phyloP scores from a whole-genome alignment of 1,140 invertebrate genomes.

The Brachionus sp. region DNA sequence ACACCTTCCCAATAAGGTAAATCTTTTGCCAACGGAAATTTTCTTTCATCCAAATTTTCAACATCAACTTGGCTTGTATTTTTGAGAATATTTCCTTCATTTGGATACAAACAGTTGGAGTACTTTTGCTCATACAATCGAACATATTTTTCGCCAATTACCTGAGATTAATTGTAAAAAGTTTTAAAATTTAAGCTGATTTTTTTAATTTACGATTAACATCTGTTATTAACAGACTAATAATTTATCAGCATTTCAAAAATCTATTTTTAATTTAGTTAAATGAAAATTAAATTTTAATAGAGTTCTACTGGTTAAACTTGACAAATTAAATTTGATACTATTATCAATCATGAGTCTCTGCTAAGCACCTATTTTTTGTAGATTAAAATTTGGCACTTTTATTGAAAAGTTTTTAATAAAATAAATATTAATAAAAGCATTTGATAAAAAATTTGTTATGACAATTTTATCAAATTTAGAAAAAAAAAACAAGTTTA shows the following conservation, averaged over 20 bases:
- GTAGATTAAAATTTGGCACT: too few species aligned
- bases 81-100: conserved; percentile 70
- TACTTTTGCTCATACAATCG: conserved; percentile 73
- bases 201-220: background rate
- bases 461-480: background rate
- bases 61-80: conserved; percentile 68
- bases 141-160: conserved; percentile 78
- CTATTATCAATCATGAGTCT: too few species aligned
- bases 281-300: too few species aligned
- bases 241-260: background rate
- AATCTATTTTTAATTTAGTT: background rate
- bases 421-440: too few species aligned
- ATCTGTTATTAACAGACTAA: background rate
- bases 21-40: conserved; percentile 60
- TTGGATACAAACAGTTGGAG: conserved; percentile 72
- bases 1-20: conserved; percentile 60
- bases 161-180: conserved; percentile 48
- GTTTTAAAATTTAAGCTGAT: background rate
- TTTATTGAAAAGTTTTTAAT: too few species aligned
- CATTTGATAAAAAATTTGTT: background rate
- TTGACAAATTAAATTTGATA: too few species aligned
- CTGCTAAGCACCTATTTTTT: too few species aligned
- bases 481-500: background rate
- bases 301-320: background rate
- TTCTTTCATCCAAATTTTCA: conserved; percentile 60